These are phyloP conservation scores for Ommatoiulus sabulosus DNA, from an alignment of 2,888 invertebrate species.

Conservation along the genomic window DNA sequence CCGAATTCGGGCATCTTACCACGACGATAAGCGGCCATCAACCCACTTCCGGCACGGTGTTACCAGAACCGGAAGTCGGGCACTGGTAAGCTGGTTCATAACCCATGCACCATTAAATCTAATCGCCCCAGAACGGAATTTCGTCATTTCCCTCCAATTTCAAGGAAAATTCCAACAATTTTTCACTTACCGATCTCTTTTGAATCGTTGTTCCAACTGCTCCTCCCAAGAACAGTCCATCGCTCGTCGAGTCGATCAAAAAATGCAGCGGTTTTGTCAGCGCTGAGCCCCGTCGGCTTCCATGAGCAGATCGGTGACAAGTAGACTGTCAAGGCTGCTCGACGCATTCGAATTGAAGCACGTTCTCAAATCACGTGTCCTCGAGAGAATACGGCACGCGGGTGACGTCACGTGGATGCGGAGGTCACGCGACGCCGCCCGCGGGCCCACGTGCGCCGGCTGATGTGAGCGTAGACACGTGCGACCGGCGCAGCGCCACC, in stretches of 20 bases:
- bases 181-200: neutral
- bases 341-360: neutral
- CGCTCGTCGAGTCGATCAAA: neutral
- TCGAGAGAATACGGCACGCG: neutral
- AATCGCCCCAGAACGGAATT: neutral
- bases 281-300: neutral
- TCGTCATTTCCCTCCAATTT: too few relatives aligned
- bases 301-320: neutral
- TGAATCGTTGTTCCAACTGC: neutral
- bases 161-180: too few relatives aligned
- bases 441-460: neutral
- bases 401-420: constrained; percentile 1
- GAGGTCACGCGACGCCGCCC: constrained; percentile 22
- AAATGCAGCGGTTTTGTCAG: neutral
- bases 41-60: neutral
- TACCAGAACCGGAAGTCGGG: neutral
- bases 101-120: neutral
- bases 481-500: neutral
- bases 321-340: neutral
- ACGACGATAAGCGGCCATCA: neutral
- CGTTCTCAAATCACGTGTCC: neutral
- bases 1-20: neutral
- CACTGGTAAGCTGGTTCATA: neutral
- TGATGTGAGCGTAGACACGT: neutral
- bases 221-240: constrained; percentile 12